A percentile compares a stretch with the other conserved stretches of the same genome.
Conservation (phyloP, 2,797 vertebrate species). For the Dendrocincla tyrannina region DNA sequence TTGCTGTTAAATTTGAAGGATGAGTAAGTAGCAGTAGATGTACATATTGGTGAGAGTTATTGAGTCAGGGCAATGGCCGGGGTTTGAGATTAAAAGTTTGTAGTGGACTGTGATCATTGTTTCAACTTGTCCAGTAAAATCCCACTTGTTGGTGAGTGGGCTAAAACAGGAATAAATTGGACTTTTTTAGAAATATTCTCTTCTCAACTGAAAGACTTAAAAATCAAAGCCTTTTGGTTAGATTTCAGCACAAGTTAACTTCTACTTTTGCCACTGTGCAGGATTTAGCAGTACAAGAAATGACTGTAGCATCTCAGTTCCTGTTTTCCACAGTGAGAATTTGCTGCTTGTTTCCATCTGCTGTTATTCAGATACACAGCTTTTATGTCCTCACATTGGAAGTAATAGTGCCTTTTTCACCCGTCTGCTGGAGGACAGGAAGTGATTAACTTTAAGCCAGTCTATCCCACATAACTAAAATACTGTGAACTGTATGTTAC, state of each 20-base stretch:
- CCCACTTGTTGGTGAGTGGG: neutral
- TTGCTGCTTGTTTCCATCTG: slow-evolving; percentile 26
- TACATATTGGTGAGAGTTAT: neutral
- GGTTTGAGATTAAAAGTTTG: neutral
- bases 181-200: neutral
- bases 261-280: neutral
- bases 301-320: neutral
- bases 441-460: neutral
- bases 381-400: neutral
- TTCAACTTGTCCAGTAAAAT: neutral
- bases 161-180: neutral
- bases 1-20: neutral
- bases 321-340: neutral
- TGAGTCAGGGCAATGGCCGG: neutral
- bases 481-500: neutral
- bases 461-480: neutral
- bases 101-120: fast-evolving
- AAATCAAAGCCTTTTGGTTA: neutral
- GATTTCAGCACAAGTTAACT: neutral
- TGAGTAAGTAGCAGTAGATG: neutral
- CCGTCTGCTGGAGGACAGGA: neutral
- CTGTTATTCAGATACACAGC: neutral
- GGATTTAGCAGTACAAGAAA: neutral
- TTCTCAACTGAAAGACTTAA: neutral
- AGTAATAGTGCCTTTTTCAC: neutral